Evolutionary conservation across 2,113 vertebrate genomes (phyloP).

Genomic region (Clarias batrachus): DNA sequence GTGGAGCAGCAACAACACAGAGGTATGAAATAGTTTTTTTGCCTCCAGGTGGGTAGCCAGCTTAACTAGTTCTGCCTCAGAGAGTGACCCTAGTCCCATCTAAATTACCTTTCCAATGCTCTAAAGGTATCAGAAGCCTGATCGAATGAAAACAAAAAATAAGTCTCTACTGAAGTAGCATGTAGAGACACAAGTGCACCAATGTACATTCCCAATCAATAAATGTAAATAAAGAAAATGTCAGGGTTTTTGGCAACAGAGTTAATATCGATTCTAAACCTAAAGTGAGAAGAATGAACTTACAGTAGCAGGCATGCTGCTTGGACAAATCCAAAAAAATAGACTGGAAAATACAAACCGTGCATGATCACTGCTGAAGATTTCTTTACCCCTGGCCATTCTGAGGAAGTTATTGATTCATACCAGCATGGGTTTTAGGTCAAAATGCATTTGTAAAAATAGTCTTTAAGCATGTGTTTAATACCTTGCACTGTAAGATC

Average conservation of each 20-base stretch:
- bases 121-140: background rate
- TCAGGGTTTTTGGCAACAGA: background rate
- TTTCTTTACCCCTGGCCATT: background rate
- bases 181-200: background rate
- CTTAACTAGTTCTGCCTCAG: background rate
- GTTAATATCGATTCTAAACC: background rate
- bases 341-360: background rate
- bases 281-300: background rate
- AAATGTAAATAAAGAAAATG: background rate
- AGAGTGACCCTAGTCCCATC: background rate
- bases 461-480: background rate
- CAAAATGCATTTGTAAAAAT: background rate
- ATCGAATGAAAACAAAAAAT: background rate
- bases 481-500: background rate
- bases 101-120: background rate
- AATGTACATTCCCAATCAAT: background rate
- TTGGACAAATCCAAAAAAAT: background rate
- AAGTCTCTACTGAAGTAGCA: background rate
- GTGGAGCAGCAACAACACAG: background rate
- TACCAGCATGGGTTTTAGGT: background rate
- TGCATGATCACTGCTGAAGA: background rate
- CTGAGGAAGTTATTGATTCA: background rate
- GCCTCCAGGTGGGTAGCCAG: background rate
- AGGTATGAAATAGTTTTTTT: background rate
- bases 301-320: background rate